These are phyloP conservation scores for Ophioninae sp. DNA, from an alignment of 2,888 invertebrate genomes.

Conservation along the genomic window DNA sequence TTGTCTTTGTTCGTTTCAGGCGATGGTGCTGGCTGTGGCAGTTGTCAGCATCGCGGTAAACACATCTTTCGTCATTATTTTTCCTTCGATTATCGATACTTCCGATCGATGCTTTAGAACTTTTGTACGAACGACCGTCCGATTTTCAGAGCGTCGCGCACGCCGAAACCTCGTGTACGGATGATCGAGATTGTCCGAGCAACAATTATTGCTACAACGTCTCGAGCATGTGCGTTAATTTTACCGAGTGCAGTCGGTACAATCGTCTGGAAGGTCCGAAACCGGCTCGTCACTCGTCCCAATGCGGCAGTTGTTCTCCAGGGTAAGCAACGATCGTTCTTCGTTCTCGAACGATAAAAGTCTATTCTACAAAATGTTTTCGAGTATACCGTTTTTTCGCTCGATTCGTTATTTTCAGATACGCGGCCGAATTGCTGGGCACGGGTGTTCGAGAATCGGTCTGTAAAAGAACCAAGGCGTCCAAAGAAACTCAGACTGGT, in stretches of 20 bases:
- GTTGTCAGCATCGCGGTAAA: constrained; percentile 52
- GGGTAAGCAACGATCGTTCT: constrained; percentile 61
- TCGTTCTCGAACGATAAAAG: neutral
- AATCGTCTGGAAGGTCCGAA: constrained; percentile 64
- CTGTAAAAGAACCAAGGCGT: constrained; percentile 56
- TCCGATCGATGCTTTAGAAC: neutral
- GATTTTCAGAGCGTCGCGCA: constrained; percentile 57
- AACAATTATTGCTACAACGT: constrained; percentile 68
- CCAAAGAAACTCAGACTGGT: constrained; percentile 42
- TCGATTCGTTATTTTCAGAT: constrained; percentile 55
- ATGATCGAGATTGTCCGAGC: constrained; percentile 65
- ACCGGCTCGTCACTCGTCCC: constrained; percentile 63
- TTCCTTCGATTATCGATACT: constrained; percentile 10
- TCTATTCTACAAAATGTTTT: neutral
- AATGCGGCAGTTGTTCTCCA: constrained; percentile 68
- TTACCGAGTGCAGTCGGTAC: constrained; percentile 63
- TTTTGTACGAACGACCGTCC: neutral
- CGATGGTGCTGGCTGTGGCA: constrained; percentile 36
- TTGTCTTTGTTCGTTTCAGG: constrained; percentile 51
- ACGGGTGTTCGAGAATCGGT: constrained; percentile 58
- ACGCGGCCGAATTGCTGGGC: constrained; percentile 59
- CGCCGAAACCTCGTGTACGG: constrained; percentile 61
- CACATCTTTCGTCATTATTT: neutral
- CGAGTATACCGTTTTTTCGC: neutral
- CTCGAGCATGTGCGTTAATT: constrained; percentile 67